Evolutionary conservation across 1,140 invertebrate genomes (phyloP).

Genomic region (Drosophila nigrodunni): DNA sequence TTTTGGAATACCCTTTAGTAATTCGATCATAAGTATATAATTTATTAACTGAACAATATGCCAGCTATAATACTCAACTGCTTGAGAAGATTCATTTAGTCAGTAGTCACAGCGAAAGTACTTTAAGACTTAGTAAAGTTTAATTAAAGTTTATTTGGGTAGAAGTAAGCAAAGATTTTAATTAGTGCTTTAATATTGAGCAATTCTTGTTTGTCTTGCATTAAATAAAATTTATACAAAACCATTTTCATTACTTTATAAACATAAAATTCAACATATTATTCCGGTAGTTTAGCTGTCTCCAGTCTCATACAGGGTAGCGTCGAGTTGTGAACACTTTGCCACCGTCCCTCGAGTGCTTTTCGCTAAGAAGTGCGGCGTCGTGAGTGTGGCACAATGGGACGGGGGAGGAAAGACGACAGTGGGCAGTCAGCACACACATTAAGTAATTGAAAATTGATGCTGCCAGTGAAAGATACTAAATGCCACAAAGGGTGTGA

Average conservation of each 20-base stretch:
- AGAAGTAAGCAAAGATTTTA: too few relatives aligned
- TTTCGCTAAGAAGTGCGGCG: not conserved
- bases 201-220: too few relatives aligned
- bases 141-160: too few relatives aligned
- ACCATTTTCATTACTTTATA: too few relatives aligned
- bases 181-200: too few relatives aligned
- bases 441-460: constrained; percentile 66
- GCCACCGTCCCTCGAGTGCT: not conserved
- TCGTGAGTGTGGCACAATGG: not conserved
- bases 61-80: too few relatives aligned
- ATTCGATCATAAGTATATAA: not conserved
- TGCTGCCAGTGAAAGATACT: constrained; percentile 16
- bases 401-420: not conserved
- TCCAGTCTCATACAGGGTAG: not conserved
- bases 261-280: not conserved
- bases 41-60: not conserved
- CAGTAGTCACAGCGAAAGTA: too few relatives aligned
- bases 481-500: constrained; percentile 6
- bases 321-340: not conserved
- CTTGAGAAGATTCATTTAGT: too few relatives aligned
- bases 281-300: too few relatives aligned
- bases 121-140: too few relatives aligned
- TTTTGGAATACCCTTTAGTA: constrained; percentile 1
- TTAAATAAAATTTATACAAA: too few relatives aligned
- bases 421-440: constrained; percentile 37